Evolutionary conservation across 2,797 vertebrate species (phyloP).

Genomic region (Parambassis ranga): DNA sequence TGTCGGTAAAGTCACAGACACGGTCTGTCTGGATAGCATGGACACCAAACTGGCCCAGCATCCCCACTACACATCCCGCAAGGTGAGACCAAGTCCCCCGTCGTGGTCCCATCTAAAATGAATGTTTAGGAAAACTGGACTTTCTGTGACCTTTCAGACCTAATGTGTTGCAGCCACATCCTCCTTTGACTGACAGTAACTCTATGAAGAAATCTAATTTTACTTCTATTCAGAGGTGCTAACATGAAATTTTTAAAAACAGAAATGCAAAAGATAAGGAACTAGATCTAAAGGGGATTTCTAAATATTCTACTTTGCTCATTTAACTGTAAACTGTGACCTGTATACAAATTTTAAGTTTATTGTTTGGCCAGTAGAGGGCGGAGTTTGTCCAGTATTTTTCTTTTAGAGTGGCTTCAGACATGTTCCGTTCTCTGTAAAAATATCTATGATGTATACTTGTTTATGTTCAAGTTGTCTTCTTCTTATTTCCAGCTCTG

Average conservation of each 20-base stretch:
- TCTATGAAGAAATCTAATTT: not conserved
- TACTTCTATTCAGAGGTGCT: no score
- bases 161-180: not conserved
- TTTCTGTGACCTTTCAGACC: no score
- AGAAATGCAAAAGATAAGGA: no score
- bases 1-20: slow-evolving; percentile 86
- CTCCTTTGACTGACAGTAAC: not conserved
- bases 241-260: no score
- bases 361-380: slow-evolving; percentile 61
- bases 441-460: not conserved
- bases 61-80: slow-evolving; percentile 90
- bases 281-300: no score
- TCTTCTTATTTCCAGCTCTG: slow-evolving; percentile 75
- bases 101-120: no score
- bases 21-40: slow-evolving; percentile 88
- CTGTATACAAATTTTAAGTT: no score
- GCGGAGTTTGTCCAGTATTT: slow-evolving; percentile 31
- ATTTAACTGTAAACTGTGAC: no score
- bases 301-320: no score
- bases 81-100: slow-evolving; percentile 72
- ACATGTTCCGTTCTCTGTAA: no score
- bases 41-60: slow-evolving; percentile 86
- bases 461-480: not conserved
- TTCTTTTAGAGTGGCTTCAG: not conserved
- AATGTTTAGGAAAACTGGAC: no score